Percentiles rank a stretch among this genome's conserved stretches.
phyloP scores from a whole-genome alignment of 2,797 vertebrate species.

The Melanotaenia trifasciata region DNA sequence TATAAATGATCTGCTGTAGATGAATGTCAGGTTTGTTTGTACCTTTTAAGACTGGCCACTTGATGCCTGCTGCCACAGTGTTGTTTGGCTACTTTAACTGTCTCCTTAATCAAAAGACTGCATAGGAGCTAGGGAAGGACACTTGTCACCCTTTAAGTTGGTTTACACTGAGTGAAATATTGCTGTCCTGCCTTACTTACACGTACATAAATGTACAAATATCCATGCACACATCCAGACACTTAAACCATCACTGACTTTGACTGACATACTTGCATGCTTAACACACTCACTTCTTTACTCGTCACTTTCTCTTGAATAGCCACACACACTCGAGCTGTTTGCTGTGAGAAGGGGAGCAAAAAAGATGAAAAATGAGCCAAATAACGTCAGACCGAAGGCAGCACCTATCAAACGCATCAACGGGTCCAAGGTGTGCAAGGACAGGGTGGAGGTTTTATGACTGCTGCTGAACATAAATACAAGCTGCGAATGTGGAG shows the following conservation, averaged over 20 bases:
- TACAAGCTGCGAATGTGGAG: slow-evolving; percentile 57
- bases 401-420: slow-evolving; percentile 75
- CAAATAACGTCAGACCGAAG: slow-evolving; percentile 74
- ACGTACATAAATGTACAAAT: slow-evolving; percentile 36
- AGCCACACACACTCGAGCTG: slow-evolving; percentile 5
- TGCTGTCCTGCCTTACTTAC: slow-evolving; percentile 22
- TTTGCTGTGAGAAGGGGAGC: slow-evolving; percentile 36
- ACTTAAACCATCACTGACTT: slow-evolving; percentile 50
- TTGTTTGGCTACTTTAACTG: slow-evolving; percentile 36
- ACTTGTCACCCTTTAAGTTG: slow-evolving; percentile 49
- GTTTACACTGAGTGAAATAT: slow-evolving; percentile 47
- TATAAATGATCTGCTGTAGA: neutral
- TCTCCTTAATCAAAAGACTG: slow-evolving; percentile 45
- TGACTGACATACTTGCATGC: slow-evolving; percentile 55
- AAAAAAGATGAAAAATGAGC: slow-evolving; percentile 69
- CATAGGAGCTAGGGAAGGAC: slow-evolving; percentile 35
- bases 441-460: slow-evolving; percentile 74
- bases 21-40: slow-evolving; percentile 18
- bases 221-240: slow-evolving; percentile 20
- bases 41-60: slow-evolving; percentile 15
- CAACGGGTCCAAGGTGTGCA: slow-evolving; percentile 72
- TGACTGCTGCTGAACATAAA: slow-evolving; percentile 72
- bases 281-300: slow-evolving; percentile 20
- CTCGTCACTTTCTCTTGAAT: slow-evolving; percentile 13
- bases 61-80: slow-evolving; percentile 6